phyloP scores from a whole-genome alignment of 2,888 invertebrate species.

The Andrena minutula region DNA sequence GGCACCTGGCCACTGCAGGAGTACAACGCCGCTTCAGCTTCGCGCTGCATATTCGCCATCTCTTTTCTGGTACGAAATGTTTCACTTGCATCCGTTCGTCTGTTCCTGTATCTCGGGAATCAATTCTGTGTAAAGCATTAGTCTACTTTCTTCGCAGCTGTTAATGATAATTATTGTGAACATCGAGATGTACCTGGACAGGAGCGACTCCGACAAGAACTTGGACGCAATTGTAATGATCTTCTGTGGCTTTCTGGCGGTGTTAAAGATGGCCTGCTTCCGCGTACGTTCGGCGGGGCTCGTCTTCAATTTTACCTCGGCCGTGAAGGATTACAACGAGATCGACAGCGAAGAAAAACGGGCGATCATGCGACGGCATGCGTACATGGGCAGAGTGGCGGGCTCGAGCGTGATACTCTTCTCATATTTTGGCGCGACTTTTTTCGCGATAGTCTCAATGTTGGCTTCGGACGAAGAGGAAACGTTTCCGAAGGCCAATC shows the following conservation, averaged over 20 bases:
- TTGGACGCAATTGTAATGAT: background rate
- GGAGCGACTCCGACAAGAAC: background rate
- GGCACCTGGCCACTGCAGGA: slow-evolving; percentile 38
- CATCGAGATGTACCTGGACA: background rate
- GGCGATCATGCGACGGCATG: slow-evolving; percentile 12
- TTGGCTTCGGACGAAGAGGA: background rate
- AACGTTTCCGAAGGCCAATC: background rate
- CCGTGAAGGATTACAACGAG: slow-evolving; percentile 12
- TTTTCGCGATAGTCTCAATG: background rate
- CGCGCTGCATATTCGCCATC: background rate
- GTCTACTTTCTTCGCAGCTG: background rate
- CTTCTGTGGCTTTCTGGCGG: background rate
- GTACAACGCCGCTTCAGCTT: background rate
- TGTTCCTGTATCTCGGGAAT: background rate
- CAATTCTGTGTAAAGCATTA: background rate
- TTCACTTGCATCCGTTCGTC: background rate
- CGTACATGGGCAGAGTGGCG: slow-evolving; percentile 5
- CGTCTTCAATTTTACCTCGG: slow-evolving; percentile 9
- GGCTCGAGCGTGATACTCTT: background rate
- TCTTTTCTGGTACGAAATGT: background rate
- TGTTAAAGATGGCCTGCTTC: background rate
- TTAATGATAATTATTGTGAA: background rate
- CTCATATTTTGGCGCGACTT: background rate
- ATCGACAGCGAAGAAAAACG: background rate
- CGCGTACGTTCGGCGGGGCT: background rate